These are phyloP conservation scores for Columba livia DNA, from an alignment of 2,113 vertebrate species.

Conservation along the genomic window DNA sequence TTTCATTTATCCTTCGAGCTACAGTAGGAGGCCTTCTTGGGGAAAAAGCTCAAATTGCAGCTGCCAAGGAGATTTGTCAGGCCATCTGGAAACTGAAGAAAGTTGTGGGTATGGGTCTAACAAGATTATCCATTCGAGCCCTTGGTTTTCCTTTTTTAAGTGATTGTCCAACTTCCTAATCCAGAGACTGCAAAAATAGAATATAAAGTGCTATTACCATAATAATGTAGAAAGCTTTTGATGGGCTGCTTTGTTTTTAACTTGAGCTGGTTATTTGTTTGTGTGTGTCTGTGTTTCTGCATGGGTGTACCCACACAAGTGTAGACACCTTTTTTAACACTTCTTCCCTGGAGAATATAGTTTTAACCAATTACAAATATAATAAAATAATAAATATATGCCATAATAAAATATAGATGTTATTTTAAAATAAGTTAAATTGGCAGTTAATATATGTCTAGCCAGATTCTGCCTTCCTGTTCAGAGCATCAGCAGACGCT, in stretches of 20 bases:
- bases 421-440: background rate
- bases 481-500: background rate
- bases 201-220: background rate
- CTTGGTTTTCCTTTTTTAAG: slow-evolving; percentile 32
- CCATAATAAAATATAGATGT: background rate
- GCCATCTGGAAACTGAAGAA: slow-evolving; percentile 83
- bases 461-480: background rate
- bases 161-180: slow-evolving; percentile 32
- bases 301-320: background rate
- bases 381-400: background rate
- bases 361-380: background rate
- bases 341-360: background rate
- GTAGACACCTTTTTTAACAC: background rate
- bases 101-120: slow-evolving; percentile 81
- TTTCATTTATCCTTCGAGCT: slow-evolving; percentile 90
- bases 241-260: background rate
- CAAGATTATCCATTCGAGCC: slow-evolving; percentile 22
- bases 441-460: background rate
- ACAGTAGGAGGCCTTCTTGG: slow-evolving; percentile 87
- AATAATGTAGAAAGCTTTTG: background rate
- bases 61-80: slow-evolving; percentile 86
- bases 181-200: background rate
- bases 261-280: background rate
- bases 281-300: background rate
- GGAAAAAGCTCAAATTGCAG: slow-evolving; percentile 92